phyloP scores from a whole-genome alignment of 2,797 vertebrate genomes.

The Urophycis tenuis region DNA sequence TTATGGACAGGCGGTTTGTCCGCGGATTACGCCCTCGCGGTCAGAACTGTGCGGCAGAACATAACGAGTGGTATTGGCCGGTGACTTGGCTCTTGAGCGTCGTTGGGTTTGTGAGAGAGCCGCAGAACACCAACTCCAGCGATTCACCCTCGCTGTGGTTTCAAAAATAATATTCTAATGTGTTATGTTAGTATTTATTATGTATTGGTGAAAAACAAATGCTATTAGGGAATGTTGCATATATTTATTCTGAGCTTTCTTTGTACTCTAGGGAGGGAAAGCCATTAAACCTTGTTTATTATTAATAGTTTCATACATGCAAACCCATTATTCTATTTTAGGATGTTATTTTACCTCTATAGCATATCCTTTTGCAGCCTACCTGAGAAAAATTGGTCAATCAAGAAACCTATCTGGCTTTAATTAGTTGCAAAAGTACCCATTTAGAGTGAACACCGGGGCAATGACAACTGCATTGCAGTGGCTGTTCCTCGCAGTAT shows the following conservation, averaged over 20 bases:
- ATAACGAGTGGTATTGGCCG: background rate
- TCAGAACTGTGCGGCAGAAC: background rate
- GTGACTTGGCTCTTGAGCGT: background rate
- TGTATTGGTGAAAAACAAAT: background rate
- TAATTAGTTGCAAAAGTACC: background rate
- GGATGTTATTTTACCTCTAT: background rate
- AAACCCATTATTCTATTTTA: background rate
- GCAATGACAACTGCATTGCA: background rate
- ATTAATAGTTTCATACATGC: background rate
- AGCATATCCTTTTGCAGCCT: background rate
- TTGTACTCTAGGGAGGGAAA: background rate
- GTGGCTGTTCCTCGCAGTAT: background rate
- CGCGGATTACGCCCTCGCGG: conserved; percentile 24
- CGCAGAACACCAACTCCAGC: background rate
- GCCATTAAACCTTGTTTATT: background rate
- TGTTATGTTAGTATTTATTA: background rate
- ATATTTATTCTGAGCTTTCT: background rate
- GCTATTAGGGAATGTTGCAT: background rate
- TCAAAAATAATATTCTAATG: background rate
- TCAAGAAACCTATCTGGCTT: background rate
- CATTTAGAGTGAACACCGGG: background rate
- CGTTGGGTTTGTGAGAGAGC: background rate
- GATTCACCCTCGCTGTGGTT: background rate
- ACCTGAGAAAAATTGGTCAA: background rate
- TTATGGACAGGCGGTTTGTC: conserved; percentile 41